Base-by-base conservation (phyloP, 1,140 invertebrate genomes). In the Charaxes varanes region DNA sequence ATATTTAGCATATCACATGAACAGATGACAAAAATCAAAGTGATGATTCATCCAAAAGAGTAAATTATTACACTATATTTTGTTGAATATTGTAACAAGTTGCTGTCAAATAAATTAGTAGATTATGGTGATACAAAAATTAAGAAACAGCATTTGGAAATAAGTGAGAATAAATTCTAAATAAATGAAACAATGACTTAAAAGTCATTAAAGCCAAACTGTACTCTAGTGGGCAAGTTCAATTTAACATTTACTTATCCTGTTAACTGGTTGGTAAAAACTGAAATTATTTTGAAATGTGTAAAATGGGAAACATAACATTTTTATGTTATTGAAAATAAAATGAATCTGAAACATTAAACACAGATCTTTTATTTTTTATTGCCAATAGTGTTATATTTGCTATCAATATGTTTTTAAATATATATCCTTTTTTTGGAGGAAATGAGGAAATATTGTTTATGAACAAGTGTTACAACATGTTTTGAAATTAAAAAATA, bases 241-340 rank as follows among this genome's bases (percentile, higher is more conserved):
- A 74, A 66, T 44, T 65, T 68, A 62, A 64, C 64, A 59, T 74
- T n/a, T n/a, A n/a, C n/a, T n/a, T 58, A 73, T 65, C 53, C 62
- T 62, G 66, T 72, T 79, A 78, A 71, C 69, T 65, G 60, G 59
- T 72, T 69, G 69, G 58, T 71, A 73, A 58, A 62, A 59, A 76
- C 67, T 71, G 62, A 71, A 63, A 69, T 80, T 74, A 67, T 78
- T 80, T 78, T 53, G 59, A 80, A 72, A 73, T 77, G 68, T 81
- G 64, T 80, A 77, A 76, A 81, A 83, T 68, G 59, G 54, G 69
- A 68, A 81, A 76, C 74, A 84, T 85, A 85, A 85, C 82, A 84
- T 85, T 85, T 85, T 85, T 85, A 85, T 85, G 84, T 85, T 85
- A 85, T 84, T 85, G 78, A 85, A 84, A 85, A 85, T 85, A 85